phyloP scores from a whole-genome alignment of 2,888 invertebrate genomes.

The Phorcus lineatus region DNA sequence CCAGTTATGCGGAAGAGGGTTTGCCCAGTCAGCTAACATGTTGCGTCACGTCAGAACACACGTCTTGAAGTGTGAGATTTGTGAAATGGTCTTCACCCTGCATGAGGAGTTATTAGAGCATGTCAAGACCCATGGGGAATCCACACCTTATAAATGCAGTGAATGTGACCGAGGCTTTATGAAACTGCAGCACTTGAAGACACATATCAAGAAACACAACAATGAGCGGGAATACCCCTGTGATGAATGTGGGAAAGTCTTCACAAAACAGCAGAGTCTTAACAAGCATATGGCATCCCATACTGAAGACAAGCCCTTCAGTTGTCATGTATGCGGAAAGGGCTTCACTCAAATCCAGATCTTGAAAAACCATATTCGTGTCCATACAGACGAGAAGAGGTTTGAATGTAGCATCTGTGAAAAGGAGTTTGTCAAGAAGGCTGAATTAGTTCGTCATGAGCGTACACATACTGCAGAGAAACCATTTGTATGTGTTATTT shows the following conservation, averaged over 20 bases:
- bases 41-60: constrained; percentile 2
- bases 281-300: not conserved
- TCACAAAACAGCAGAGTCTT: not conserved
- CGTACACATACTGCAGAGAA: not conserved
- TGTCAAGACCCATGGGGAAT: constrained; percentile 2
- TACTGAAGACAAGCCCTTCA: not conserved
- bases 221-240: not conserved
- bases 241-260: not conserved
- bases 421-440: constrained; percentile 2
- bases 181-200: constrained; percentile 11
- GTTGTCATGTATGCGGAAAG: constrained; percentile 9
- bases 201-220: constrained; percentile 13
- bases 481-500: constrained; percentile 12
- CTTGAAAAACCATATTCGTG: not conserved
- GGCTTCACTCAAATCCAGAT: not conserved
- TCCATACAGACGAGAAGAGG: not conserved
- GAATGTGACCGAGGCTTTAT: constrained; percentile 6
- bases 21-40: constrained; percentile 18
- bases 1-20: constrained; percentile 4
- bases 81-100: constrained; percentile 15
- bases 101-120: constrained; percentile 14
- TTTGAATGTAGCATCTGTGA: not conserved
- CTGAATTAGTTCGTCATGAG: not conserved
- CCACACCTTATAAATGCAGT: not conserved
- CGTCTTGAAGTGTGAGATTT: constrained; percentile 10